phyloP scores from a whole-genome alignment of 2,797 vertebrate species.

The Erithacus rubecula region DNA sequence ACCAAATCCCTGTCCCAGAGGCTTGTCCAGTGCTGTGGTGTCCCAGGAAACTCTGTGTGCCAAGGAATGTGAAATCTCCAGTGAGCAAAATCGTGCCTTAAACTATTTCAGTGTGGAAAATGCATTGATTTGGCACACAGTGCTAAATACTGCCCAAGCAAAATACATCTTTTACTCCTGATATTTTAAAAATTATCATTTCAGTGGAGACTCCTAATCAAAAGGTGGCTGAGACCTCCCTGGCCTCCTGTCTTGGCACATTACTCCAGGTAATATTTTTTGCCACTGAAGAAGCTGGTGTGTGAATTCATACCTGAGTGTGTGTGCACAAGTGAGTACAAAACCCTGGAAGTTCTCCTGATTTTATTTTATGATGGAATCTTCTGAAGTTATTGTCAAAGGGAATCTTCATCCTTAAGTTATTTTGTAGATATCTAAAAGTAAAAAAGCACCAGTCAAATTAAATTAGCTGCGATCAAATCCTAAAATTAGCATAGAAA shows the following conservation, averaged over 20 bases:
- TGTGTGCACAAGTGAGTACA: not conserved
- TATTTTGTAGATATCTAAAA: not conserved
- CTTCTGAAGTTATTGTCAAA: not conserved
- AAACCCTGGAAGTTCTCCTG: not conserved
- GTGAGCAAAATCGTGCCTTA: not conserved
- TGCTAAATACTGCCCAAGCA: not conserved
- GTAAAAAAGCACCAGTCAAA: slow-evolving; percentile 55
- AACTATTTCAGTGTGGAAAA: not conserved
- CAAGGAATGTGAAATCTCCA: not conserved
- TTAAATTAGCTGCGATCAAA: slow-evolving; percentile 70
- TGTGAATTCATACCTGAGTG: not conserved
- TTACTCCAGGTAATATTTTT: not conserved
- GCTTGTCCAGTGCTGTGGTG: not conserved
- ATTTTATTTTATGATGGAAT: not conserved
- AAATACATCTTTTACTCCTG: not conserved
- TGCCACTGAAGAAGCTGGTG: not conserved
- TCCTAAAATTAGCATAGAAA: slow-evolving; percentile 68
- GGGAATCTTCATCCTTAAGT: slow-evolving; percentile 1
- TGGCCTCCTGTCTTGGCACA: not conserved
- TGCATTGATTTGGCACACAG: not conserved
- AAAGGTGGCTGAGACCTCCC: not conserved
- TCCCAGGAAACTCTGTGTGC: not conserved
- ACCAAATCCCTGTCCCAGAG: not conserved
- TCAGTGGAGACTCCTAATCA: not conserved
- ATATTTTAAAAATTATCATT: not conserved